Conservation (phyloP, 2,797 vertebrate species). For the Fundulus diaphanus region DNA sequence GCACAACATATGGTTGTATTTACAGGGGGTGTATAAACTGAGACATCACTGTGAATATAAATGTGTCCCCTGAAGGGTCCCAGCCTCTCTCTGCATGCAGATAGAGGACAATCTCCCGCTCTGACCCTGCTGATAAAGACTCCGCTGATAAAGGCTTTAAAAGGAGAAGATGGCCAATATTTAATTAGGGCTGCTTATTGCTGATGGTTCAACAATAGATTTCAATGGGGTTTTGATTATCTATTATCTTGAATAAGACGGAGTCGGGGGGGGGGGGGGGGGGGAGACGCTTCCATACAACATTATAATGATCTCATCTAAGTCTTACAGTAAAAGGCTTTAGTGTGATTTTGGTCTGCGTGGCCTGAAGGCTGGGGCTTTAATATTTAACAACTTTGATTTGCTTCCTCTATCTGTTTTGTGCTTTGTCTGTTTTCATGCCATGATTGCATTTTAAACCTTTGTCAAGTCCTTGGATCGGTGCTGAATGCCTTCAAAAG, state of each 20-base stretch:
- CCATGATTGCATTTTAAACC: neutral
- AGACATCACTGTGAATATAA: conserved; percentile 74
- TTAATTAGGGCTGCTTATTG: conserved; percentile 28
- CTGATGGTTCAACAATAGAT: conserved; percentile 21
- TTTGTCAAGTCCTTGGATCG: too few species aligned
- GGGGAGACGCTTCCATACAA: conserved; percentile 1
- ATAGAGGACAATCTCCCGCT: conserved; percentile 56
- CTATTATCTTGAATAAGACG: neutral
- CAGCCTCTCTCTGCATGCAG: conserved; percentile 31
- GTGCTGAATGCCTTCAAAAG: too few species aligned
- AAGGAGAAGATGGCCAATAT: conserved; percentile 25
- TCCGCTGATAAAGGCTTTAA: conserved; percentile 28
- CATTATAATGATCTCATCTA: conserved; percentile 1
- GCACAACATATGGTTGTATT: conserved; percentile 80
- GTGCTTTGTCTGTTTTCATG: neutral
- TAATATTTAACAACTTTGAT: neutral
- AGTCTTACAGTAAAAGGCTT: conserved; percentile 11
- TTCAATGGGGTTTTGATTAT: conserved; percentile 26
- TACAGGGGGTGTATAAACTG: conserved; percentile 74
- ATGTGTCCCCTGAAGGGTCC: conserved; percentile 63
- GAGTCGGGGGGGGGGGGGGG: neutral
- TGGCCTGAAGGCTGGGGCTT: neutral
- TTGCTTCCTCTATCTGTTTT: neutral
- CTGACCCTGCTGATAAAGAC: conserved; percentile 49
- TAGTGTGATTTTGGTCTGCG: neutral